Conservation (phyloP, 2,113 vertebrate species). For the Probosciger aterrimus region DNA sequence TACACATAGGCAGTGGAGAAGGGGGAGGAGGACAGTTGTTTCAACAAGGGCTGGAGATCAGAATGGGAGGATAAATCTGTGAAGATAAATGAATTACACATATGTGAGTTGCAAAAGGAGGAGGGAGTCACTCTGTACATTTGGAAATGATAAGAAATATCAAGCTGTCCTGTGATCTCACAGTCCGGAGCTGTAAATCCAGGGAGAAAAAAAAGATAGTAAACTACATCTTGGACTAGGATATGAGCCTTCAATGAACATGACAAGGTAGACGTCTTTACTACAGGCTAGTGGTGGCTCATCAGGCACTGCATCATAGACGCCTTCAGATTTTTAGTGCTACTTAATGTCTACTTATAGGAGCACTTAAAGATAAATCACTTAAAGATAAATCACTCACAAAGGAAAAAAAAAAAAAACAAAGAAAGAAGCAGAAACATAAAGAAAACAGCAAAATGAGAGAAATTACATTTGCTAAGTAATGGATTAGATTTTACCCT, state of each 20-base stretch:
- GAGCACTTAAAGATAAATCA: neutral
- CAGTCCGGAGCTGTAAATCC: neutral
- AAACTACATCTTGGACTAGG: neutral
- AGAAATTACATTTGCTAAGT: neutral
- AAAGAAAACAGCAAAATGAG: neutral
- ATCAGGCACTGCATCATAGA: neutral
- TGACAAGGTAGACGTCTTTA: neutral
- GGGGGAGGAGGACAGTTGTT: neutral
- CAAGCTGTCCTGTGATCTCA: neutral
- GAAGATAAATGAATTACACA: neutral
- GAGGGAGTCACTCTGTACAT: neutral
- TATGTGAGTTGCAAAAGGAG: neutral
- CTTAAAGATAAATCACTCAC: neutral
- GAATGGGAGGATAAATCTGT: neutral
- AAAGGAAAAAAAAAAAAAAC: neutral
- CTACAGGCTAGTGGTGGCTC: neutral
- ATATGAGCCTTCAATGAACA: neutral
- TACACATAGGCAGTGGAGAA: neutral
- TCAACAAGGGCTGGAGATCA: neutral
- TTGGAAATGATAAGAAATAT: constrained; percentile 11
- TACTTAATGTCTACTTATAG: neutral
- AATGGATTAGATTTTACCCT: neutral
- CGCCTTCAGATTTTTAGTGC: neutral
- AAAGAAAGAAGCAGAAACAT: neutral
- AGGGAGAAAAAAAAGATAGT: neutral